Evolutionary conservation across 1,140 invertebrate genomes (phyloP).

Genomic region (Goniozus legneri): DNA sequence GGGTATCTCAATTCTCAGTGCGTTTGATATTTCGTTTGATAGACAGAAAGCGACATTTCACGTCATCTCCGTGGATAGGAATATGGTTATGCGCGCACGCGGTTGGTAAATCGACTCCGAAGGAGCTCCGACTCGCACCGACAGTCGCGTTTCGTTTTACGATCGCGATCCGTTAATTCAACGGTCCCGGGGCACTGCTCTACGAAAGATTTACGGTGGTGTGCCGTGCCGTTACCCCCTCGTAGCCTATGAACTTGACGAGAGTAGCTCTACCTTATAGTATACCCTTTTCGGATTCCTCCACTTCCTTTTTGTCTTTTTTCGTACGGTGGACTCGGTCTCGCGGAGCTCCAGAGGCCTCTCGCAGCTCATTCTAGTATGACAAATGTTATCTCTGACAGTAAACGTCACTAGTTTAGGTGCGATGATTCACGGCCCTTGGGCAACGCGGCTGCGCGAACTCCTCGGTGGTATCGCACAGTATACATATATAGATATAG

Average conservation of each 20-base stretch:
- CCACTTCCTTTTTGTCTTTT: not conserved
- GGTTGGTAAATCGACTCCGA: too few relatives aligned
- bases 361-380: slow-evolving; percentile 34
- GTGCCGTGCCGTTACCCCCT: slow-evolving; percentile 11
- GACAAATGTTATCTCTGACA: slow-evolving; percentile 45
- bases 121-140: too few relatives aligned
- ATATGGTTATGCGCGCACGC: too few relatives aligned
- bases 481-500: too few relatives aligned
- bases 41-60: too few relatives aligned
- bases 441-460: slow-evolving; percentile 20
- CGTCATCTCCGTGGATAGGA: too few relatives aligned
- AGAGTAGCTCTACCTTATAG: not conserved
- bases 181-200: slow-evolving; percentile 14
- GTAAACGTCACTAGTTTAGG: slow-evolving; percentile 45
- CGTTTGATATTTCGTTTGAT: too few relatives aligned
- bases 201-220: slow-evolving; percentile 29
- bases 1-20: too few relatives aligned
- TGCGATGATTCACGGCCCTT: slow-evolving; percentile 34
- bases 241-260: slow-evolving; percentile 14
- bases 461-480: slow-evolving; percentile 18
- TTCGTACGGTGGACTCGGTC: slow-evolving; percentile 5
- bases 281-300: not conserved
- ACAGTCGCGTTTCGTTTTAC: slow-evolving; percentile 13
- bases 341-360: slow-evolving; percentile 15
- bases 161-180: slow-evolving; percentile 30